Evolutionary conservation across 1,140 invertebrate genomes (phyloP), one percentile per base, ranked within the genome.

Genomic region (Physella acuta): DNA sequence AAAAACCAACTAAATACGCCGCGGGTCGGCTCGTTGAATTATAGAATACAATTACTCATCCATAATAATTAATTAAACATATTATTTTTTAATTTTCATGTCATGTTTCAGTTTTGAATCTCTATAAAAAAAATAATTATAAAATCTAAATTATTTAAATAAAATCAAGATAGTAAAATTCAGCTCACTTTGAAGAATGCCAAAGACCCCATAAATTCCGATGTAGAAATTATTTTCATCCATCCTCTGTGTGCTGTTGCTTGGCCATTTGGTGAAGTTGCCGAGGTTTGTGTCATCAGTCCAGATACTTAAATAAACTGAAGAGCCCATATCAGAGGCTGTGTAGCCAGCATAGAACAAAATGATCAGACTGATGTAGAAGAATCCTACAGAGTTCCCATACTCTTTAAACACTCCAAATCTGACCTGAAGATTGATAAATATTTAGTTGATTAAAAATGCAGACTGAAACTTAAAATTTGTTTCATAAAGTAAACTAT

Each of bases 361-460:
- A 0, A 84, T 86, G 1, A 94, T 94, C 1, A 90, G 82, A 30
- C 91, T 76, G 0, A 90, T 88, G 16, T 93, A 87, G 69, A 89
- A 84, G 73, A 92, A 83, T 60, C 94, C 94, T 60, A 96, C 91
- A 28, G 93, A 92, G 79, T 88, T 89, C 68, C 95, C 87, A 79
- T 97, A 97, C 82, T 95, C 90, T 71, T 91, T 89, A 86, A 96
- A 97, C 0, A 98, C 93, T 72, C 87, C 84, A 88, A 90, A 91
- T 87, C 94, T 93, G 0, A 94, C 92, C 91, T 93, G 81, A 30
- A 86, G 39, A 44, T 44, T n/a, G n/a, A n/a, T n/a, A n/a, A n/a
- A n/a, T n/a, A n/a, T n/a, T n/a, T n/a, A n/a, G n/a, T n/a, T n/a
- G n/a, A n/a, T n/a, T n/a, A n/a, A n/a, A n/a, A n/a, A n/a, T n/a